These are phyloP conservation scores for Anomalospiza imberbis DNA, from an alignment of 2,797 vertebrate species.

Conservation along the genomic window DNA sequence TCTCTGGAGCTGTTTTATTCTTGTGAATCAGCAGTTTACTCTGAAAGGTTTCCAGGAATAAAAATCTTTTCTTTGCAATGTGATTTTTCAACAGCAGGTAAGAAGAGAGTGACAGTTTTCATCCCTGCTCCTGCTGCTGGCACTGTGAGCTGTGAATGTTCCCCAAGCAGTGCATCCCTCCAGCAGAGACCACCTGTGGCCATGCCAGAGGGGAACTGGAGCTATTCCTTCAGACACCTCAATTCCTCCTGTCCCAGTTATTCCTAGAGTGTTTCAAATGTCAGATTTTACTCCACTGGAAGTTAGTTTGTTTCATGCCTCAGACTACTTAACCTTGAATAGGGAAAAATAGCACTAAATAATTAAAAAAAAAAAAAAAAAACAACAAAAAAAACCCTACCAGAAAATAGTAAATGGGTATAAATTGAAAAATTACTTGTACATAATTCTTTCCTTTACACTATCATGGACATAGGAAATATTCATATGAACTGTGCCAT, in stretches of 20 bases:
- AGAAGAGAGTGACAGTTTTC: background rate
- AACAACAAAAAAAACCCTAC: rapidly evolving
- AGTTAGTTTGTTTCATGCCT: background rate
- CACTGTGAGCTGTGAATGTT: background rate
- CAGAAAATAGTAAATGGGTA: background rate
- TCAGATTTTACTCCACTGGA: background rate
- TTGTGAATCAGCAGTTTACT: background rate
- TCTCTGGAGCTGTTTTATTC: background rate
- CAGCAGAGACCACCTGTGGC: background rate
- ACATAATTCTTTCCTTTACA: background rate
- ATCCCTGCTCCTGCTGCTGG: background rate
- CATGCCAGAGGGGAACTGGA: background rate
- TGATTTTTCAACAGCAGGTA: background rate
- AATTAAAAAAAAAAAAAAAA: background rate
- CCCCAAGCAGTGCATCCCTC: background rate
- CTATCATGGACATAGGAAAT: background rate
- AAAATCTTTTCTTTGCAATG: background rate
- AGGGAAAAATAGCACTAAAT: background rate
- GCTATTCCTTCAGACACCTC: background rate
- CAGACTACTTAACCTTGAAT: background rate
- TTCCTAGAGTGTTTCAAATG: background rate
- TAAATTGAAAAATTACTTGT: background rate
- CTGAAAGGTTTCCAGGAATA: background rate
- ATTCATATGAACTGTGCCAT: background rate
- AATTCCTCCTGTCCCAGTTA: background rate